These are phyloP conservation scores for Chloromyia formosa DNA, from an alignment of 2,888 invertebrate species.

Conservation along the genomic window DNA sequence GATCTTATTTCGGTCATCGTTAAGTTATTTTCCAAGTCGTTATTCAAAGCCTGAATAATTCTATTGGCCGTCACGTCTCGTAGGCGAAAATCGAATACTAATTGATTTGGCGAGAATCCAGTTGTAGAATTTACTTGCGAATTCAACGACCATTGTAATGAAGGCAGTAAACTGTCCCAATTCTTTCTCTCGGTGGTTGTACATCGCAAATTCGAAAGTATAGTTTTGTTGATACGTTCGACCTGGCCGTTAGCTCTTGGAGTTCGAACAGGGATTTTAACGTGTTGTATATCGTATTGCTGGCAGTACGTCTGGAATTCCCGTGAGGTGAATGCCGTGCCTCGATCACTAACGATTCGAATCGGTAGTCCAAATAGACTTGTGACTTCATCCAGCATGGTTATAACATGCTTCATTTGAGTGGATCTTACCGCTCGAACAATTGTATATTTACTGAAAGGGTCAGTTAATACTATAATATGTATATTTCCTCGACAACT, in stretches of 20 bases:
- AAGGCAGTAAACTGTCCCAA: slow-evolving; percentile 1
- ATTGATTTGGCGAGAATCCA: slow-evolving; percentile 7
- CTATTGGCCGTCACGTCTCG: slow-evolving; percentile 1
- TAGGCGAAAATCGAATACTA: slow-evolving; percentile 6
- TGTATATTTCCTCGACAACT: slow-evolving; percentile 2
- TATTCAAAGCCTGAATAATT: background rate
- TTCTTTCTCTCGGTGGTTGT: background rate
- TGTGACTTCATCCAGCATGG: background rate
- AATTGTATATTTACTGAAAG: background rate
- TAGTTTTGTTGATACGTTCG: background rate
- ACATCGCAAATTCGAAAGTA: background rate
- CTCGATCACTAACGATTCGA: background rate
- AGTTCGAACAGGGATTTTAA: background rate
- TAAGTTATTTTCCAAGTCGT: background rate
- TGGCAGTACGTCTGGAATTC: background rate
- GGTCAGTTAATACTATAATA: background rate
- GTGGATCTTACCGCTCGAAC: background rate
- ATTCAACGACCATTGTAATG: background rate
- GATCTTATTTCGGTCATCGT: background rate
- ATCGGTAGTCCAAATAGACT: background rate
- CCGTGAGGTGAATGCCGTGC: background rate
- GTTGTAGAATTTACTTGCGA: slow-evolving; percentile 1
- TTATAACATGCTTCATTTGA: background rate
- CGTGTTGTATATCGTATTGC: background rate
- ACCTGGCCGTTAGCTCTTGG: background rate